Evolutionary conservation across 2,113 vertebrate genomes (phyloP).

Genomic region (Enhydra lutris): DNA sequence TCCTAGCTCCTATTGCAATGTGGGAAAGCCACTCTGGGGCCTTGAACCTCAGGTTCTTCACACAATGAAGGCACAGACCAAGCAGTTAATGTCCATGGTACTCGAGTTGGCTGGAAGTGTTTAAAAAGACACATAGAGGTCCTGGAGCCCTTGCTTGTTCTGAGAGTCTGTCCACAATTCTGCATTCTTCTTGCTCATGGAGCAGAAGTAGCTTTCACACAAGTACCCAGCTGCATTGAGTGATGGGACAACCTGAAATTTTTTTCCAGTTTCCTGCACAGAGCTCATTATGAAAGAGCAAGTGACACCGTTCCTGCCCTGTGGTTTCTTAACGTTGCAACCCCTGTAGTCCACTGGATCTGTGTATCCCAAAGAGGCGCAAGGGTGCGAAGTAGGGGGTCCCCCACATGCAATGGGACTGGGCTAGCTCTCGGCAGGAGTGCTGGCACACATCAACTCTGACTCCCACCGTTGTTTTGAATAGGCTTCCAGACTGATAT

Average conservation of each 20-base stretch:
- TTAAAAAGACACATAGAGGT: background rate
- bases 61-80: background rate
- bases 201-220: constrained; percentile 38
- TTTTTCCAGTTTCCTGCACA: constrained; percentile 29
- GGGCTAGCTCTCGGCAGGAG: constrained; percentile 80
- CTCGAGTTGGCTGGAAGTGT: background rate
- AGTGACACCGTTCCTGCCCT: constrained; percentile 64
- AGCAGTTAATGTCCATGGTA: background rate
- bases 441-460: constrained; percentile 76
- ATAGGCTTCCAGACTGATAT: constrained; percentile 81
- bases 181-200: background rate
- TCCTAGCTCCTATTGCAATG: background rate
- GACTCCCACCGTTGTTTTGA: constrained; percentile 77
- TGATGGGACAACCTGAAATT: constrained; percentile 29
- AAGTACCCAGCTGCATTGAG: constrained; percentile 52
- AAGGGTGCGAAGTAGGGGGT: constrained; percentile 52
- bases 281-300: constrained; percentile 73
- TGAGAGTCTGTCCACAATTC: background rate
- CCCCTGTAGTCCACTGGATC: constrained; percentile 63
- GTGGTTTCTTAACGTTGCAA: constrained; percentile 46
- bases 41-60: background rate
- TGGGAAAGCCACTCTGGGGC: background rate
- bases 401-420: constrained; percentile 77
- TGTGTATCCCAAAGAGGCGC: constrained; percentile 59
- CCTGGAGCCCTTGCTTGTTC: background rate